These are phyloP conservation scores for Sinocyclocheilus maitianheensis DNA, from an alignment of 2,113 vertebrate species.

Conservation along the genomic window DNA sequence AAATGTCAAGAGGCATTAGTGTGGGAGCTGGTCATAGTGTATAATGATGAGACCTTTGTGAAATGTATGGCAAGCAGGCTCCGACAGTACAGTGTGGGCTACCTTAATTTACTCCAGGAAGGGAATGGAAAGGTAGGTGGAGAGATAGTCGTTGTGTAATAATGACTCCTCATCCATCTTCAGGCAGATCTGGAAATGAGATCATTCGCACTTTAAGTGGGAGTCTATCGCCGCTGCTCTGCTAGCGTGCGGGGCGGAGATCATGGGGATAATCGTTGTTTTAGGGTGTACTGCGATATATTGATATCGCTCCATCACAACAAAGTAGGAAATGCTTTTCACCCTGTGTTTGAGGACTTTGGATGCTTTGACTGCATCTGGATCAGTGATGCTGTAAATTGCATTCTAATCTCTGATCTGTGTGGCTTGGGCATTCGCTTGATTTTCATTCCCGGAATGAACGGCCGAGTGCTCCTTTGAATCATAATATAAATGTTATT, in stretches of 20 bases:
- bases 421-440: conserved; percentile 39
- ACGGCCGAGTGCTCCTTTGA: conserved; percentile 28
- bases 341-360: conserved; percentile 11
- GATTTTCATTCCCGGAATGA: conserved; percentile 18
- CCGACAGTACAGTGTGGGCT: conserved; percentile 6
- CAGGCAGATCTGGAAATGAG: conserved; percentile 42
- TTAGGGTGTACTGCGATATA: conserved; percentile 20
- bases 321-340: conserved; percentile 20
- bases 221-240: conserved; percentile 33
- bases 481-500: conserved; percentile 30
- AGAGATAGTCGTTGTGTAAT: conserved; percentile 40
- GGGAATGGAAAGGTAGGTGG: conserved; percentile 29
- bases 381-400: conserved; percentile 48
- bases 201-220: conserved; percentile 46
- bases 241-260: not conserved
- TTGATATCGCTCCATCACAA: conserved; percentile 35
- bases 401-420: conserved; percentile 48
- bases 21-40: conserved; percentile 22
- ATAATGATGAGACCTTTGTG: conserved; percentile 31
- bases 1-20: conserved; percentile 47
- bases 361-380: conserved; percentile 43
- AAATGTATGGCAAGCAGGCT: conserved; percentile 12
- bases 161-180: conserved; percentile 54
- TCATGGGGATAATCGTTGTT: conserved; percentile 45
- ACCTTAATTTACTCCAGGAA: conserved; percentile 44